Base-by-base conservation (phyloP, 1,140 invertebrate genomes). In the Stegodyphus mimosarum region DNA sequence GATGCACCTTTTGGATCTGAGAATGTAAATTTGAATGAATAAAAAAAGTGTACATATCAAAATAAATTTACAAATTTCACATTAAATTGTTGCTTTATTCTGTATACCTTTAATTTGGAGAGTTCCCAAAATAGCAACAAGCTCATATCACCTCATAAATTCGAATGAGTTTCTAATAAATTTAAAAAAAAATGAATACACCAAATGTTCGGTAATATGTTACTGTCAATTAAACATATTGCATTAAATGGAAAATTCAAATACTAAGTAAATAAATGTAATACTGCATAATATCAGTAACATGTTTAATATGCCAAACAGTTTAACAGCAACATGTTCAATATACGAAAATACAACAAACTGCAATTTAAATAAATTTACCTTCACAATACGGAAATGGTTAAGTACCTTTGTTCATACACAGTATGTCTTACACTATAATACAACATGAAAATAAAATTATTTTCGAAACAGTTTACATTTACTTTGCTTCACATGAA, bases 401-500 rank as follows among this genome's bases (percentile, higher is more conserved):
- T 74, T 74, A 18, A 74, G 72, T 52, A 74, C 18, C 72, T 74
- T 13, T 55, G 33, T 17, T 18, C 72, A 60, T 18, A 74, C 51
- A 74, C 15, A 10, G 52, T 53, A 72, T 7, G n/a, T 15, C 52
- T 52, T 33, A 48, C 64, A 53, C 55, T 64, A n/a, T 67, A 18
- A 52, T 67, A 53, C n/a, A 53, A 78, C 64, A 67, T 69, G 11
- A 48, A 64, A 67, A 52, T 52, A 48, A 52, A 78, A 51, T 52
- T 63, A 18, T 66, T 49, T 69, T 69, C 52, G 13, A 7, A n/a
- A 66, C 64, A 50, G 17, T 67, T 51, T 33, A 50, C 13, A 50
- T 2, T 49, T 67, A 18, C 48, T 52, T 53, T 60, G 77, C 77
- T 80, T 80, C 77, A 80, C 51, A 71, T 48, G 77, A 80, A 80